Evolutionary conservation across 2,888 invertebrate genomes (phyloP).

Genomic region (Cantharis rustica): DNA sequence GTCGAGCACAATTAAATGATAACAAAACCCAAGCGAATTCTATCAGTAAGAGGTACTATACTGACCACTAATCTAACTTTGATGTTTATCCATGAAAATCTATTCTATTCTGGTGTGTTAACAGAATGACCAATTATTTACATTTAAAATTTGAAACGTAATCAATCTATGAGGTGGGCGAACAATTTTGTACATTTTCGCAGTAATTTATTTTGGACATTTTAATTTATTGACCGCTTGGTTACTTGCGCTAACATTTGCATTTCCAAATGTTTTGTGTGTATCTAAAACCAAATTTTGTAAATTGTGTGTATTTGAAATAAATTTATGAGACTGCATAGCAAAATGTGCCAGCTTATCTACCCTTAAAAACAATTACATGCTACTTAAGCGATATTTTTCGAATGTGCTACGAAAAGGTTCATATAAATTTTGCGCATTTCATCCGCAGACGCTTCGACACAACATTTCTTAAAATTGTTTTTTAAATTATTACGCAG

Average conservation of each 20-base stretch:
- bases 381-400: conserved; percentile 11
- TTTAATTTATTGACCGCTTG: neutral
- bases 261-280: neutral
- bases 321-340: neutral
- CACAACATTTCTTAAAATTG: neutral
- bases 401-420: conserved; percentile 7
- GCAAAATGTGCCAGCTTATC: neutral
- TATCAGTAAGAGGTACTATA: conserved; percentile 20
- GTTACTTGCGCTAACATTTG: neutral
- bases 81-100: conserved; percentile 19
- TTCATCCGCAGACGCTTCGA: conserved; percentile 8
- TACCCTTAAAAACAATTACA: conserved; percentile 19
- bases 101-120: conserved; percentile 16
- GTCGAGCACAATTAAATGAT: conserved; percentile 21
- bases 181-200: neutral
- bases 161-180: neutral
- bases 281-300: neutral
- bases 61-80: conserved; percentile 24
- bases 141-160: conserved; percentile 10
- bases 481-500: neutral
- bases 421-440: conserved; percentile 14
- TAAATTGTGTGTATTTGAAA: neutral
- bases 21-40: conserved; percentile 15
- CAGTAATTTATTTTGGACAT: neutral
- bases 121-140: conserved; percentile 21